phyloP scores from a whole-genome alignment of 2,888 invertebrate species.

The Hetaerina titia region DNA sequence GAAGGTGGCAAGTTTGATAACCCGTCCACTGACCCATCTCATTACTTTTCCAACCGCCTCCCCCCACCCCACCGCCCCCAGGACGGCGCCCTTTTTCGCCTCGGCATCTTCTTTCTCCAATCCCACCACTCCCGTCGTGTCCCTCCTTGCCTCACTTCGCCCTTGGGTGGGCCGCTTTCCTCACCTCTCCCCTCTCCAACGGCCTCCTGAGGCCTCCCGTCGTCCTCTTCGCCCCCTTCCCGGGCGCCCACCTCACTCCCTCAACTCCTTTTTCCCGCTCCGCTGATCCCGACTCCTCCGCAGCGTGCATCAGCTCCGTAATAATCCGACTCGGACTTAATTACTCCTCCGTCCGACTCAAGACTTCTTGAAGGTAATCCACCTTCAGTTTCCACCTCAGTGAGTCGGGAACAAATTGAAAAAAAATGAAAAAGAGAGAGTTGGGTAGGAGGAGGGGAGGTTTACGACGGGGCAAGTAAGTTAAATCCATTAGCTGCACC shows the following conservation, averaged over 20 bases:
- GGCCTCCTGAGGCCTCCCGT: not conserved
- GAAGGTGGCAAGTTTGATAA: too few species aligned
- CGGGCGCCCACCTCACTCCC: not conserved
- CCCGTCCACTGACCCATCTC: too few species aligned
- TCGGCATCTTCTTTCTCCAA: not conserved
- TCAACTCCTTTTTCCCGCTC: constrained; percentile 28
- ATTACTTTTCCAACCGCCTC: too few species aligned
- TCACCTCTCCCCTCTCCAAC: not conserved
- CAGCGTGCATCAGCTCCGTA: constrained; percentile 49
- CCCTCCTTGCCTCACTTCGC: not conserved
- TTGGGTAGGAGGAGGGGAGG: not conserved
- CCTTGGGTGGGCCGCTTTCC: not conserved
- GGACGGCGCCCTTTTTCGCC: too few species aligned
- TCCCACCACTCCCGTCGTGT: not conserved
- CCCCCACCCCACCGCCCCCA: too few species aligned
- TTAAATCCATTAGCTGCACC: not conserved
- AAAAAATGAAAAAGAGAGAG: not conserved
- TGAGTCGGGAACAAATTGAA: constrained; percentile 49
- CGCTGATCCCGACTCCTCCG: constrained; percentile 50
- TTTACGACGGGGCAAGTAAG: not conserved
- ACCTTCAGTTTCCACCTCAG: constrained; percentile 59
- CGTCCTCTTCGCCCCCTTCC: not conserved
- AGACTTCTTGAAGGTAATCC: constrained; percentile 47
- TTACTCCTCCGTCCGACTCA: constrained; percentile 62
- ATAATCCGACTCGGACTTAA: constrained; percentile 63